A percentile compares a stretch with the other conserved stretches of the same genome.
Conservation (phyloP, 2,797 vertebrate genomes). For the Macrochelys suwanniensis region DNA sequence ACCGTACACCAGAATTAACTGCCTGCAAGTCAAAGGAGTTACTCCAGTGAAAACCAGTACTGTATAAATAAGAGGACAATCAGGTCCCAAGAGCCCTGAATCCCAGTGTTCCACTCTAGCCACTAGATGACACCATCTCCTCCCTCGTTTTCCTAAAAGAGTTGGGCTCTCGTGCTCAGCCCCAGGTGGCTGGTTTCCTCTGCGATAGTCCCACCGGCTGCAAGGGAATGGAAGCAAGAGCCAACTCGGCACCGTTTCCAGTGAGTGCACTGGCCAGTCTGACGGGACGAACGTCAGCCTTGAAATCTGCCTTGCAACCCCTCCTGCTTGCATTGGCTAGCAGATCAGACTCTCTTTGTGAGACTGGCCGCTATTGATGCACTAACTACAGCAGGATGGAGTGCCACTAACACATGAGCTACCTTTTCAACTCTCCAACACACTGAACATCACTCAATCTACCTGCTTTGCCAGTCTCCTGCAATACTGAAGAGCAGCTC, state of each 20-base stretch:
- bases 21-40: background rate
- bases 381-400: background rate
- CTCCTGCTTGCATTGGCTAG: background rate
- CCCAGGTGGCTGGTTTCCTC: background rate
- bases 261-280: background rate
- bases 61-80: background rate
- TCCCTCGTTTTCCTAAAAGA: background rate
- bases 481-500: accelerated
- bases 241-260: background rate
- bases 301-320: background rate
- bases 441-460: accelerated
- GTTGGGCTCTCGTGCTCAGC: background rate
- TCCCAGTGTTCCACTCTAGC: background rate
- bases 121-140: background rate
- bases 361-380: background rate
- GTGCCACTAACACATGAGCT: background rate
- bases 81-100: background rate
- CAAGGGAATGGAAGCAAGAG: background rate
- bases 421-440: accelerated
- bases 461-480: accelerated
- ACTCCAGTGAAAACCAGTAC: background rate
- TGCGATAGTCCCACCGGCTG: background rate
- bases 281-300: background rate
- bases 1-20: background rate
- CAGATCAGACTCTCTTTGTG: background rate